Conservation (phyloP, 2,113 vertebrate species). For the Nerophis ophidion region DNA sequence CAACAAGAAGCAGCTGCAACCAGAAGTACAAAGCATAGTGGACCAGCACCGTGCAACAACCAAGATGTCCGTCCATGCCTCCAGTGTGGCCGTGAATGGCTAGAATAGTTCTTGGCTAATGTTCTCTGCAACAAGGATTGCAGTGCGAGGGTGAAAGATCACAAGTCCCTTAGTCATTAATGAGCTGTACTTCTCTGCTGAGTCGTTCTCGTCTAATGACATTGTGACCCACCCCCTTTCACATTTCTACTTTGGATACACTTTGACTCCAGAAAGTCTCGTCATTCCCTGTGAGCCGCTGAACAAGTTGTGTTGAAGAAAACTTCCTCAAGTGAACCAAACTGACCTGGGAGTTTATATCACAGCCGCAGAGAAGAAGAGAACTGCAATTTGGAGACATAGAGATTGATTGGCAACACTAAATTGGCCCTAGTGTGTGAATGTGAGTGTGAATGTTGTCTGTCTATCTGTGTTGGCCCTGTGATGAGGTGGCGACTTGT, state of each 20-base stretch:
- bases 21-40: no score
- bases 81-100: no score
- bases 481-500: no score
- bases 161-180: slow-evolving; percentile 57
- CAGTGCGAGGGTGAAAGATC: slow-evolving; percentile 45
- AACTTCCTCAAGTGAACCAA: slow-evolving; percentile 40
- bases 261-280: background rate
- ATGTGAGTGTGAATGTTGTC: no score
- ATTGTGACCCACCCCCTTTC: slow-evolving; percentile 8
- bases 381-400: slow-evolving; percentile 40
- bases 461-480: no score
- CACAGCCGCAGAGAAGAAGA: slow-evolving; percentile 17
- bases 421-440: no score
- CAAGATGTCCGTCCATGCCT: no score
- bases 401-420: no score
- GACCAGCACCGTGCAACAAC: no score
- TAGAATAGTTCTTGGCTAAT: background rate
- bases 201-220: slow-evolving; percentile 32
- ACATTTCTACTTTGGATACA: background rate
- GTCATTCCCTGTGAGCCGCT: slow-evolving; percentile 3
- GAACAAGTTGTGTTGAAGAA: slow-evolving; percentile 32
- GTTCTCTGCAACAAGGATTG: slow-evolving; percentile 21
- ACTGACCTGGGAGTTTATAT: slow-evolving; percentile 25
- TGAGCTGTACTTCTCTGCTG: slow-evolving; percentile 44
- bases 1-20: no score